Conservation (phyloP, 2,797 vertebrate species). For the Odontamblyopus rebecca region DNA sequence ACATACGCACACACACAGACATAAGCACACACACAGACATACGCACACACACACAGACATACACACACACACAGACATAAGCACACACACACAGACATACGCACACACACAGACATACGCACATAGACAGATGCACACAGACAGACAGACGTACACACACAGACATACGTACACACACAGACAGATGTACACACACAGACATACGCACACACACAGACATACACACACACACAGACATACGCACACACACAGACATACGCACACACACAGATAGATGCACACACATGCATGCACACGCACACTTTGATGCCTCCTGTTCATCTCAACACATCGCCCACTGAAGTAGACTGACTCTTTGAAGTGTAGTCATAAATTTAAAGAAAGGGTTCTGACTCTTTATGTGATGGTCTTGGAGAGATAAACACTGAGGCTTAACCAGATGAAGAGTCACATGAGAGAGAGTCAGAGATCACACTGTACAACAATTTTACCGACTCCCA, state of each 20-base stretch:
- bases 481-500: not conserved
- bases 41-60: too few species aligned
- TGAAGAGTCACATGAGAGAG: conserved; percentile 7
- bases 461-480: not conserved
- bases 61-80: too few species aligned
- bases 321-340: conserved; percentile 18
- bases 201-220: not conserved
- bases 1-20: too few species aligned
- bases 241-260: not conserved
- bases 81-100: too few species aligned
- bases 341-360: conserved; percentile 50
- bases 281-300: not conserved
- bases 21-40: too few species aligned
- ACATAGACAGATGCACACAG: too few species aligned
- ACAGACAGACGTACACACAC: too few species aligned
- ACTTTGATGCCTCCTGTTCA: not conserved
- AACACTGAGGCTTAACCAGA: conserved; percentile 13
- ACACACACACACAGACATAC: not conserved
- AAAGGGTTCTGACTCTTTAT: conserved; percentile 29
- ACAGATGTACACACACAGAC: too few species aligned
- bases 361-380: conserved; percentile 25
- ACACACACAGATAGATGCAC: not conserved
- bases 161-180: too few species aligned
- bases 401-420: conserved; percentile 21
- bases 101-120: too few species aligned